These are phyloP conservation scores for Ruditapes philippinarum DNA, from an alignment of 1,140 invertebrate genomes.

Conservation along the genomic window DNA sequence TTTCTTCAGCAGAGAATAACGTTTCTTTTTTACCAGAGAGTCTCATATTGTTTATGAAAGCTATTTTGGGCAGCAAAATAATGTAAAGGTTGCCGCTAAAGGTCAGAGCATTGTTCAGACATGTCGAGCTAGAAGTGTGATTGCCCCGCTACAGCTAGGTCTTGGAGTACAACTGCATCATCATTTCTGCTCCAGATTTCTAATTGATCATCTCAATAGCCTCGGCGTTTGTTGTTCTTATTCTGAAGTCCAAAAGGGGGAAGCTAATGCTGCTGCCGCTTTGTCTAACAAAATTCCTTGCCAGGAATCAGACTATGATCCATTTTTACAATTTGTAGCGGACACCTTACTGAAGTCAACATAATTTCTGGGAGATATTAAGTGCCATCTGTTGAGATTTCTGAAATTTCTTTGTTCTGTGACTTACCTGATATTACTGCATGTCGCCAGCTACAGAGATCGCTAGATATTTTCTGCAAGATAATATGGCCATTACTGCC, in stretches of 20 bases:
- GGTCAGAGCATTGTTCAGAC: too few species aligned
- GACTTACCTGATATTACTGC: not conserved
- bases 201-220: conserved; percentile 5
- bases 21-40: not conserved
- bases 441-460: not conserved
- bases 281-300: not conserved
- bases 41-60: too few species aligned
- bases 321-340: conserved; percentile 55
- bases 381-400: conserved; percentile 80
- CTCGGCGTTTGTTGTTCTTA: conserved; percentile 22
- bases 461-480: not conserved
- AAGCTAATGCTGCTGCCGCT: conserved; percentile 25
- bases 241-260: conserved; percentile 43
- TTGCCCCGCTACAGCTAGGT: too few species aligned
- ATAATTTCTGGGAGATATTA: conserved; percentile 67
- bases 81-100: too few species aligned
- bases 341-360: conserved; percentile 72
- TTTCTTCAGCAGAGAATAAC: too few species aligned
- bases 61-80: not conserved
- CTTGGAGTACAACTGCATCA: too few species aligned
- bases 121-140: too few species aligned
- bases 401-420: conserved; percentile 68
- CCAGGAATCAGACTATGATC: not conserved
- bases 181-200: conserved; percentile 16
- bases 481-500: conserved; percentile 4